Conservation (phyloP, 2,113 vertebrate genomes). For the Bubo bubo region DNA sequence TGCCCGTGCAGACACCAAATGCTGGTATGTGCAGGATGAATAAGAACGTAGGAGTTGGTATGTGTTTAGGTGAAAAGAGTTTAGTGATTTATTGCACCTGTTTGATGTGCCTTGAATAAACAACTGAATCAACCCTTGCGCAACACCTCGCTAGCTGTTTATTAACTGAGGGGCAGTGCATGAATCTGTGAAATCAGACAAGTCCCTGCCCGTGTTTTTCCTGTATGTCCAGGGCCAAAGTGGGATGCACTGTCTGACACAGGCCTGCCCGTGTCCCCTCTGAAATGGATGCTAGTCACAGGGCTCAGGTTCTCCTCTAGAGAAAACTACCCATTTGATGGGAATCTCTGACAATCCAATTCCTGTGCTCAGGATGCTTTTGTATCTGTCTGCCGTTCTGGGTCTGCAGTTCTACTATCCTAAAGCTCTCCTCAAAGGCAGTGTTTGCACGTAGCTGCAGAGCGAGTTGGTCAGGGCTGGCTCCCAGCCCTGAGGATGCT, state of each 20-base stretch:
- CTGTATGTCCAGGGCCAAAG: fast-evolving
- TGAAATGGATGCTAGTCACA: fast-evolving
- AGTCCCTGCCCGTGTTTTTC: neutral
- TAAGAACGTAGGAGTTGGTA: neutral
- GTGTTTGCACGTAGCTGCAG: neutral
- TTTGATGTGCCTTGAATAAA: neutral
- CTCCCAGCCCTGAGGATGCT: neutral
- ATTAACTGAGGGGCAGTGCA: neutral
- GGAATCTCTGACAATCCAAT: neutral
- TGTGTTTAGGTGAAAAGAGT: neutral
- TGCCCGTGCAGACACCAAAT: neutral
- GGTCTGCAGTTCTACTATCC: neutral
- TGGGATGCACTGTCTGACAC: neutral
- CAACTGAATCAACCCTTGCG: neutral
- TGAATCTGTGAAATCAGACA: fast-evolving
- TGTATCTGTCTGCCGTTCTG: fast-evolving
- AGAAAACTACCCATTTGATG: fast-evolving
- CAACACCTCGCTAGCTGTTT: neutral
- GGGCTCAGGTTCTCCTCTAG: neutral
- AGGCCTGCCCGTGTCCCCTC: neutral
- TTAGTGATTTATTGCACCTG: neutral
- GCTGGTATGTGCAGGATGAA: neutral
- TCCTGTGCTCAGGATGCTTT: neutral
- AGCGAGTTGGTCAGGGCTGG: neutral
- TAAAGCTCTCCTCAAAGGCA: fast-evolving